Evolutionary conservation across 1,140 invertebrate species (phyloP), one percentile per base, ranked within the genome.

Genomic region (Sitobion miscanthi): DNA sequence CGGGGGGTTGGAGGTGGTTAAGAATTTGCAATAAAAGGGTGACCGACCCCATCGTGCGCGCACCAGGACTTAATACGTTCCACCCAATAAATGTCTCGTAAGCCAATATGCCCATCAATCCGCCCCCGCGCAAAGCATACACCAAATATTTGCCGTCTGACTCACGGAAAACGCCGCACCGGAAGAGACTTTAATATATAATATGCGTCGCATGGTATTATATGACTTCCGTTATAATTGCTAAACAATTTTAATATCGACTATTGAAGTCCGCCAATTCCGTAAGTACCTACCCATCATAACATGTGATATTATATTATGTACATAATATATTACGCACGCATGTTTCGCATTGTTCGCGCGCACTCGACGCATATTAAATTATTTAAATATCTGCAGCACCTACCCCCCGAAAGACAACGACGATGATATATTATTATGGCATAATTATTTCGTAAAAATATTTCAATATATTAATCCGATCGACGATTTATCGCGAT

Each of bases 71-170:
- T 93, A 93, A 93, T 93, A 93, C 91, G 91, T 93, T 93, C 91
- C 91, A 93, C 91, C 91, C 91, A 93, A 93, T 93, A 93, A 93
- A 93, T 85, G 91, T 93, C 91, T 93, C 91, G 91, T 85, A 85
- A 93, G 77, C 91, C 91, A 93, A 93, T 86, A 93, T 86, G 91
- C 91, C 91, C 91, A 45, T 93, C 91, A 85, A 57, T 57, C 82
- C 91, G 11, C 91, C 91, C 91, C 91, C 91, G 23, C 91, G 42
- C 47, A 83, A 82, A 23, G 35, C 91, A n/a, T 86, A 86, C 82
- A 86, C 82, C 82, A 93, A 93, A 93, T 93, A 93, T 93, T 93
- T 93, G 91, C 82, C 25, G 91, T 93, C 91, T 93, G 91, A 93
- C 91, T 93, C 91, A 93, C 91, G 82, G 91, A 14, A 47, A 38